Conservation (phyloP, 2,113 vertebrate genomes). For the Elephantulus edwardii region DNA sequence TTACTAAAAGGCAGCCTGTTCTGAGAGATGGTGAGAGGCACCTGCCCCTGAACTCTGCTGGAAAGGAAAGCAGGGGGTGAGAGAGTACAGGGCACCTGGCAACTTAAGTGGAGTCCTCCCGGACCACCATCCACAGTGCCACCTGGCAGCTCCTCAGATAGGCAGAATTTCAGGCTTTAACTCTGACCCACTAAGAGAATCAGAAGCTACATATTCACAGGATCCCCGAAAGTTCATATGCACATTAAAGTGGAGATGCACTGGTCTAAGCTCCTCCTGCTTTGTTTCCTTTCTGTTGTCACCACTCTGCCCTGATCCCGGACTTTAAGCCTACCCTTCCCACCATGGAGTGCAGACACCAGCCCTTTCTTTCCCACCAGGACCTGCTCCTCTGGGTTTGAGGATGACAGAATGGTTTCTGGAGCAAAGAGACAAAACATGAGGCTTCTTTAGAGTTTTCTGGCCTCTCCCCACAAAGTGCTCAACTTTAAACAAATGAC, state of each 20-base stretch:
- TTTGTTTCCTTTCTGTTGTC: background rate
- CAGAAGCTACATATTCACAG: background rate
- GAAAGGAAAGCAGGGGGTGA: background rate
- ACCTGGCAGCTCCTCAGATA: background rate
- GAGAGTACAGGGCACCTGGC: background rate
- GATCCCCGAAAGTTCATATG: background rate
- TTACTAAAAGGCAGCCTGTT: background rate
- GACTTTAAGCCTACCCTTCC: background rate
- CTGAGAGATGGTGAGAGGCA: background rate
- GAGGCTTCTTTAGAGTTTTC: background rate
- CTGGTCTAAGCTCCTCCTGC: background rate
- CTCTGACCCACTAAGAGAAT: conserved; percentile 26
- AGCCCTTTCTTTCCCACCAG: background rate
- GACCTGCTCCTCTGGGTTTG: background rate
- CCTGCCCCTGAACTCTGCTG: background rate
- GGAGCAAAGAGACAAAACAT: background rate
- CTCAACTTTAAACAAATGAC: background rate
- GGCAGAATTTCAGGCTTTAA: conserved; percentile 13
- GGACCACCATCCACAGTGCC: background rate
- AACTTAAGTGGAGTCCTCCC: background rate
- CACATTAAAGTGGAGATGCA: background rate
- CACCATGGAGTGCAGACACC: background rate
- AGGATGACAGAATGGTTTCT: background rate
- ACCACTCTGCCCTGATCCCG: background rate
- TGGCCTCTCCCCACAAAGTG: background rate